Evolutionary conservation across 2,797 vertebrate genomes (phyloP).

Genomic region (Botia almorhae): DNA sequence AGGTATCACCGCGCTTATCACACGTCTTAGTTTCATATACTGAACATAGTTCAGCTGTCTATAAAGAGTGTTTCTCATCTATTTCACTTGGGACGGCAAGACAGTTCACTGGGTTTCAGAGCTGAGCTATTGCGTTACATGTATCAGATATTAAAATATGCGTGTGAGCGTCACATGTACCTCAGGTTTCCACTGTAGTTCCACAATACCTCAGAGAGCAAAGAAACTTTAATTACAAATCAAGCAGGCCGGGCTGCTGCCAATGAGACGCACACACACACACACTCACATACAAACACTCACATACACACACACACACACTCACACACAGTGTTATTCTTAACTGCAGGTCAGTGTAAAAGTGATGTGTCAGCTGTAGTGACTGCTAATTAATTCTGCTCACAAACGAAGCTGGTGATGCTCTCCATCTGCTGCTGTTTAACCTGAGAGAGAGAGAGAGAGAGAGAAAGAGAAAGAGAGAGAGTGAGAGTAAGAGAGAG

Average conservation of each 20-base stretch:
- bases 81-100: background rate
- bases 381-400: slow-evolving; percentile 73
- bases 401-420: slow-evolving; percentile 62
- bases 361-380: slow-evolving; percentile 72
- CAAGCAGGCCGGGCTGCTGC: slow-evolving; percentile 46
- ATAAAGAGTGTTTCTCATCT: background rate
- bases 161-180: slow-evolving; percentile 35
- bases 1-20: too few relatives aligned
- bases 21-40: too few relatives aligned
- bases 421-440: slow-evolving; percentile 70
- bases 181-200: slow-evolving; percentile 43
- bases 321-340: slow-evolving; percentile 65
- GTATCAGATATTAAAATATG: slow-evolving; percentile 31
- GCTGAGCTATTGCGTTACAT: slow-evolving; percentile 32
- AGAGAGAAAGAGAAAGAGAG: too few relatives aligned
- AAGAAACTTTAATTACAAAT: slow-evolving; percentile 64
- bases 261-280: slow-evolving; percentile 45
- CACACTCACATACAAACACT: background rate
- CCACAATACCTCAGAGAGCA: slow-evolving; percentile 56
- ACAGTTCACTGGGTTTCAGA: background rate
- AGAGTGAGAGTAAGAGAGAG: too few relatives aligned
- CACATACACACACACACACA: slow-evolving; percentile 3
- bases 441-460: slow-evolving; percentile 56
- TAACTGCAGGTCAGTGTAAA: slow-evolving; percentile 76
- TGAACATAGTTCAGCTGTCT: background rate